Conservation (phyloP, 1,140 invertebrate species). For the Acyrthosiphon pisum region DNA sequence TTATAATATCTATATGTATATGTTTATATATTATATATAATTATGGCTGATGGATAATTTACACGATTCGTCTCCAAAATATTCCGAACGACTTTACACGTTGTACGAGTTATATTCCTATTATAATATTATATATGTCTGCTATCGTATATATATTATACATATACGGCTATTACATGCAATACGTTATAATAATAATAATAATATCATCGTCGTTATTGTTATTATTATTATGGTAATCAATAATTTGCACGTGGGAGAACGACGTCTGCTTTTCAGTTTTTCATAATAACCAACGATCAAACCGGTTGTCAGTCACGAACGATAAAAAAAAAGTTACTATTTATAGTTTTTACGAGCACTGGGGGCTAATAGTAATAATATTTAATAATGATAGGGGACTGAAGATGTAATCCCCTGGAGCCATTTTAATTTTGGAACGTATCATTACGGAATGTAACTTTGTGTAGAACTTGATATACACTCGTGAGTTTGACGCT, state of each 20-base stretch:
- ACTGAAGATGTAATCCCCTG: not conserved
- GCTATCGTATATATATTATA: not conserved
- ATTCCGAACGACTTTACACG: not conserved
- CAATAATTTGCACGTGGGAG: slow-evolving; percentile 45
- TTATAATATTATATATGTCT: not conserved
- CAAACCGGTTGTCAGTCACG: slow-evolving; percentile 5
- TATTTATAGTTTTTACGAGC: not conserved
- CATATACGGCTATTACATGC: too few relatives aligned
- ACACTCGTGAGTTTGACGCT: not conserved
- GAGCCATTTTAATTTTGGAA: not conserved
- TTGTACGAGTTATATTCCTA: too few relatives aligned
- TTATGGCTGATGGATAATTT: not conserved
- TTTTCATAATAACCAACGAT: not conserved
- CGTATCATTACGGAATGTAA: not conserved
- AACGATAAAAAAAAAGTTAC: not conserved
- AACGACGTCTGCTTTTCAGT: not conserved
- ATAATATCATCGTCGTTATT: not conserved
- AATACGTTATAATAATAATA: not conserved
- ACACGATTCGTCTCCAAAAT: not conserved
- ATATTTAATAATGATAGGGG: not conserved
- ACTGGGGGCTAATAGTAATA: not conserved
- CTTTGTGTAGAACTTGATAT: not conserved
- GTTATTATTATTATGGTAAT: slow-evolving; percentile 30
- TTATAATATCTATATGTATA: not conserved
- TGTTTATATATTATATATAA: not conserved